These are phyloP conservation scores for Pseudomyrmex dendroicus DNA, from an alignment of 1,140 invertebrate species.

Conservation along the genomic window DNA sequence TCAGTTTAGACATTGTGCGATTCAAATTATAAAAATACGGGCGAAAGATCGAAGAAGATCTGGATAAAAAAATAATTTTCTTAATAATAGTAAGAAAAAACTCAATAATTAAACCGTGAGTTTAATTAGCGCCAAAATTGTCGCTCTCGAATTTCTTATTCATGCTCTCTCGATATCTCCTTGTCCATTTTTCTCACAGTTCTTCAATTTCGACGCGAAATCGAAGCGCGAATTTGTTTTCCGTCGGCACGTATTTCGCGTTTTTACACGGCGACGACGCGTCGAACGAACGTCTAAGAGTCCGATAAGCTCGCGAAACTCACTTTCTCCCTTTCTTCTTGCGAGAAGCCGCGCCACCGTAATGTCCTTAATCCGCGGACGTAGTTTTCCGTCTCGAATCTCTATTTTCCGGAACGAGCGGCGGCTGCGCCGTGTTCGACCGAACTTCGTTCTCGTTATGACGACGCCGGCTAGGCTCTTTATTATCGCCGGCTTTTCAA, in stretches of 20 bases:
- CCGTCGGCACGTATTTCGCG: not conserved
- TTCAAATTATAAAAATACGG: not conserved
- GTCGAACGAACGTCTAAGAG: slow-evolving; percentile 59
- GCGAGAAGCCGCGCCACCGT: slow-evolving; percentile 39
- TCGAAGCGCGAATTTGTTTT: not conserved
- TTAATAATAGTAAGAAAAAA: not conserved
- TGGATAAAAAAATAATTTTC: not conserved
- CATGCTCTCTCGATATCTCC: no score
- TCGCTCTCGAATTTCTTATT: no score
- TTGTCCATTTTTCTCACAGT: not conserved
- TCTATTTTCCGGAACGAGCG: slow-evolving; percentile 60
- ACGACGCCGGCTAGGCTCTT: slow-evolving; percentile 59
- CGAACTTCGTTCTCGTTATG: slow-evolving; percentile 68
- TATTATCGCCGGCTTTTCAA: slow-evolving; percentile 72
- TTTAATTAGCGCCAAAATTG: no score
- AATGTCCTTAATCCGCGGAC: slow-evolving; percentile 67
- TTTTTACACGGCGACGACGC: slow-evolving; percentile 50
- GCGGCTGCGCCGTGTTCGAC: slow-evolving; percentile 2
- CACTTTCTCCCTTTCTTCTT: slow-evolving; percentile 20
- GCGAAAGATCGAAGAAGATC: not conserved
- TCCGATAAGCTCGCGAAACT: slow-evolving; percentile 63
- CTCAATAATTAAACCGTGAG: no score
- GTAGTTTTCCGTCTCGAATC: slow-evolving; percentile 56
- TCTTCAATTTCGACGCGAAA: not conserved
- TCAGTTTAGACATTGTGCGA: not conserved